Conservation (phyloP, 2,113 vertebrate species). For the Leucopsar rothschildi region DNA sequence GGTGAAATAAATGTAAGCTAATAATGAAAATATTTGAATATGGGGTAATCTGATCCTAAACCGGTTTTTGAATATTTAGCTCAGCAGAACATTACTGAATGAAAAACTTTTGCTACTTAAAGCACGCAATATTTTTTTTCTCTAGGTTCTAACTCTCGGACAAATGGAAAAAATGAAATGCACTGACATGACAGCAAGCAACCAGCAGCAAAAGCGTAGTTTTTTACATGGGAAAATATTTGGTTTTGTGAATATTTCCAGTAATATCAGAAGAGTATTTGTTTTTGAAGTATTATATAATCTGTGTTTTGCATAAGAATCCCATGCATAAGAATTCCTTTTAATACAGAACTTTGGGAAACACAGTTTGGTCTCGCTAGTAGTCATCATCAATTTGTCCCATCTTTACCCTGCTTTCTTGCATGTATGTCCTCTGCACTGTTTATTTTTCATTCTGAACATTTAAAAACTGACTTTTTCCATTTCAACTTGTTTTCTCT, state of each 20-base stretch:
- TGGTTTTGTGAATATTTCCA: not conserved
- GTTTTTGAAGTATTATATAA: not conserved
- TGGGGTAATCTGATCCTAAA: not conserved
- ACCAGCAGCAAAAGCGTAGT: not conserved
- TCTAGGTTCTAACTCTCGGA: not conserved
- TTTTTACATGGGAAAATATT: not conserved
- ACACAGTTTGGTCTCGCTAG: accelerated
- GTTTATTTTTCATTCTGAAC: not conserved
- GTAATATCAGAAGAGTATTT: not conserved
- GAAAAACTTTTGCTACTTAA: not conserved
- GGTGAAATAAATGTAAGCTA: not conserved
- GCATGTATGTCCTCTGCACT: not conserved
- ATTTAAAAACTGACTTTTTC: not conserved
- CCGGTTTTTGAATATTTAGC: not conserved
- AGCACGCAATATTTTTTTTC: not conserved
- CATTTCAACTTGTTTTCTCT: not conserved
- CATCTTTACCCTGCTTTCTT: not conserved
- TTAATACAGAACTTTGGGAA: not conserved
- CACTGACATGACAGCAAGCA: not conserved
- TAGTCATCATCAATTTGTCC: not conserved
- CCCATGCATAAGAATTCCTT: not conserved
- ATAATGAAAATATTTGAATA: not conserved
- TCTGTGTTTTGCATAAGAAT: not conserved
- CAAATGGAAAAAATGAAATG: not conserved
- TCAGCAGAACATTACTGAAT: not conserved